These are phyloP conservation scores for Brotula barbata DNA, from an alignment of 2,797 vertebrate genomes.

Conservation along the genomic window DNA sequence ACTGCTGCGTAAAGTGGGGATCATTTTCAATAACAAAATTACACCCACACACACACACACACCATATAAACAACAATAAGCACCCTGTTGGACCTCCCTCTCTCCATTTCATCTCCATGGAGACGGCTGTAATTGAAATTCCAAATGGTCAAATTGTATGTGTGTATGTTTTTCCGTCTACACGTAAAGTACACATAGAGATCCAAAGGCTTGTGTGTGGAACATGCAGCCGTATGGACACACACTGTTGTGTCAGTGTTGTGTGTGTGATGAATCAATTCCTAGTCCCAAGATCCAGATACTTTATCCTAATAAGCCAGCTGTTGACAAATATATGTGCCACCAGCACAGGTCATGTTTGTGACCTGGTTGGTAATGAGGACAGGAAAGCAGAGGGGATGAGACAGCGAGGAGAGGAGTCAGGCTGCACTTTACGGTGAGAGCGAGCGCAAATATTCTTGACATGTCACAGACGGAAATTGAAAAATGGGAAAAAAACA, in stretches of 20 bases:
- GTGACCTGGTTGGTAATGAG: conserved; percentile 37
- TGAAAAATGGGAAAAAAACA: neutral
- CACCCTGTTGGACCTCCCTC: conserved; percentile 44
- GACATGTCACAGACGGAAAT: neutral
- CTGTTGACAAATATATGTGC: conserved; percentile 31
- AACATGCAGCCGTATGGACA: conserved; percentile 4
- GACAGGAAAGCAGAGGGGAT: neutral
- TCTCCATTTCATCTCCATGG: conserved; percentile 50
- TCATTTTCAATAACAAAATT: too few species aligned
- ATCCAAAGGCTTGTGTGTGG: conserved; percentile 1
- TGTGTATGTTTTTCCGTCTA: conserved; percentile 1
- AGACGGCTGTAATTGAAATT: conserved; percentile 56
- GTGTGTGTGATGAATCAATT: conserved; percentile 10
- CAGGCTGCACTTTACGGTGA: neutral
- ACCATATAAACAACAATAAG: conserved; percentile 62
- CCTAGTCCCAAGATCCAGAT: neutral
- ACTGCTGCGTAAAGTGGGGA: too few species aligned
- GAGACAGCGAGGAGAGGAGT: conserved; percentile 22
- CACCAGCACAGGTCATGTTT: conserved; percentile 18
- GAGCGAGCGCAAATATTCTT: neutral
- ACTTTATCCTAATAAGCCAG: conserved; percentile 25
- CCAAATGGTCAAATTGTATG: conserved; percentile 28
- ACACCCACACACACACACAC: too few species aligned
- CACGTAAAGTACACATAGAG: neutral
- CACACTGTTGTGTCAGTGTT: neutral